Base-by-base conservation (phyloP, 2,888 invertebrate species). In the Andricus curvator region DNA sequence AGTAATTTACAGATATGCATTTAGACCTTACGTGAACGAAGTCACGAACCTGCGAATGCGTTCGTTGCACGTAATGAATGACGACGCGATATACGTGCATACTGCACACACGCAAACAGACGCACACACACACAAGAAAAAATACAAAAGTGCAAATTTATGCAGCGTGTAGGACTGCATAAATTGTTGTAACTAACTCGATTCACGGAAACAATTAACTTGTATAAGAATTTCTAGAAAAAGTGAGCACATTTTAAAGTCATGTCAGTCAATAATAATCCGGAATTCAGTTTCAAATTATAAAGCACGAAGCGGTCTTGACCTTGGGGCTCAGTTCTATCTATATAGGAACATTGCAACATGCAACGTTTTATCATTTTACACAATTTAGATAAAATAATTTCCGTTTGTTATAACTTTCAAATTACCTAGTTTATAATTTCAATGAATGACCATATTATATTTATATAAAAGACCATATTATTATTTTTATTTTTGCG, bases 1-100 rank as follows among this genome's bases (percentile, higher is more conserved):
- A 70, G 51, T 51, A 51, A 51, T 70, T 70, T 70, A 25, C 70
- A 70, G 51, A 70, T 70, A 70, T 70, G 51, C 51, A 70, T 70
- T 70, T 70, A 70, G 48, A 25, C 70, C 51, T 70, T 70, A 51
- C 70, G 70, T 70, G 70, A 70, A 29, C 33, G 29, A 70, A 70
- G 70, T 70, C 70, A 70, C 70, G 70, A 70, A 70, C 29, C 70
- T 33, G 51, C 20, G 51, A 70, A 70, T 70, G 51, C 51, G 51
- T 70, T 29, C 33, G 33, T 48, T 70, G 70, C 51, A 70, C 29
- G 70, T 51, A 70, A 51, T 70, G 25, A 51, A 5, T 70, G 70
- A 70, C 48, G 51, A 70, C 51, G 20, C 70, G 70, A 70, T 70
- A 70, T 48, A 56, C 48, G 29, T 48, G 48, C 17, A 48, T 17